Evolutionary conservation across 1,140 invertebrate genomes (phyloP), one percentile per base, ranked within the genome.

Genomic region (Achatina immaculata): DNA sequence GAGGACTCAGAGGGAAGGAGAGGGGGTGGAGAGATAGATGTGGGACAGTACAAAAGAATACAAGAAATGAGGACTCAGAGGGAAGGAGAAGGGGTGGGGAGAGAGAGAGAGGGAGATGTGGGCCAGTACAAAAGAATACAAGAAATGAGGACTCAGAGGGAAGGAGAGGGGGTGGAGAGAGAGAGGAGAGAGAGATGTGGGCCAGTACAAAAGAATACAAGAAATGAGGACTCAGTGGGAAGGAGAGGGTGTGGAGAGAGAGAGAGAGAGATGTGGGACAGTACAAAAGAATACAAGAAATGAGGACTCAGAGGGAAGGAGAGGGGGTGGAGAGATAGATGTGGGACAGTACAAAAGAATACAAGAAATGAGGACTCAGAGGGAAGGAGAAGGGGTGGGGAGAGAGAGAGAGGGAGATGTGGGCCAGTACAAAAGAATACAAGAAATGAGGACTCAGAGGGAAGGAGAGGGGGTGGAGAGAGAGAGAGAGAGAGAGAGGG

Each of bases 131-230:
- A 31, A 24, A 66, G n/a, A 66, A 11, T 14, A 11, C 9, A 66
- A 66, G n/a, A 36, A 9, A 66, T 28, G 11, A 24, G n/a, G 62
- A 36, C 9, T 24, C 62, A n/a, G n/a, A 31, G n/a, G 62, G n/a
- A 31, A 11, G n/a, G 7, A 31, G n/a, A 66, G n/a, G n/a, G n/a
- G n/a, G n/a, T n/a, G 62, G 62, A 66, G n/a, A 66, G 9, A 66
- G 62, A 66, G 9, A 66, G 62, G 62, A 66, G 62, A 66, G 62
- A 66, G 62, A 66, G 62, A 66, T n/a, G n/a, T n/a, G n/a, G n/a
- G n/a, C n/a, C n/a, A n/a, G n/a, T 36, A 14, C 7, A n/a, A 31
- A 36, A 11, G 11, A 36, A 36, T 31, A 31, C 7, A 36, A 9
- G 62, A 66, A 11, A 66, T n/a, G n/a, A n/a, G n/a, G n/a, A n/a